phyloP scores from a whole-genome alignment of 2,797 vertebrate species.

The Steatocranus sp. region DNA sequence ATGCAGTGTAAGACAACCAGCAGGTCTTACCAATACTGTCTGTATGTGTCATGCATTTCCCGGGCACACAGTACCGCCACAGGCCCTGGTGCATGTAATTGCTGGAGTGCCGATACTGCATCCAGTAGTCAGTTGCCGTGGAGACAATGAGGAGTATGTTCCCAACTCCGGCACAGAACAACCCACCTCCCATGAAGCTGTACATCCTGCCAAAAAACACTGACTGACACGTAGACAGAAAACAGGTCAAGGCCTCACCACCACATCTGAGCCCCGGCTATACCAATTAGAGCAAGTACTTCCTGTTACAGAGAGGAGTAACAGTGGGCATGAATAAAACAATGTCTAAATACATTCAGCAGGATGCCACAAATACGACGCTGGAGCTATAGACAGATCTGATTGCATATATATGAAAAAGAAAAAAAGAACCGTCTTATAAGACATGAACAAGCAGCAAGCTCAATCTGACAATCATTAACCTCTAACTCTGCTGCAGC shows the following conservation, averaged over 20 bases:
- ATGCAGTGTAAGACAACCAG: not conserved
- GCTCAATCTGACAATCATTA: constrained; percentile 3
- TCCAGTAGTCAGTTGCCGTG: constrained; percentile 85
- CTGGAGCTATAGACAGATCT: not conserved
- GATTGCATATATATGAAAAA: not conserved
- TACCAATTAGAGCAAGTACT: constrained; percentile 14
- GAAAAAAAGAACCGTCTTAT: not conserved
- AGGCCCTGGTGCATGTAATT: constrained; percentile 84
- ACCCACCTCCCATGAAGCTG: constrained; percentile 85
- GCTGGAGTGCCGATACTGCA: constrained; percentile 82
- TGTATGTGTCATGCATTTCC: constrained; percentile 81
- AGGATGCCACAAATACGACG: not conserved
- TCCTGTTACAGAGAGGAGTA: constrained; percentile 1
- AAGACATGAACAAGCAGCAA: not conserved
- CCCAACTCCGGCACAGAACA: constrained; percentile 81
- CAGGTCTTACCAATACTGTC: constrained; percentile 76
- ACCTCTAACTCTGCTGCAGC: not conserved
- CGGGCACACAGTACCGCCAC: constrained; percentile 81
- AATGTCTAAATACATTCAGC: constrained; percentile 15
- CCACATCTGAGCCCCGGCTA: not conserved
- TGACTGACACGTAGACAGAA: constrained; percentile 17
- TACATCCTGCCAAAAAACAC: constrained; percentile 74
- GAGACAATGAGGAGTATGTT: constrained; percentile 84
- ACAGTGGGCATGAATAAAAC: constrained; percentile 25
- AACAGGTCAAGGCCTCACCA: constrained; percentile 18